Base-by-base conservation (phyloP, 64 coral and sea anemone species). In the Anthopleura sola region DNA sequence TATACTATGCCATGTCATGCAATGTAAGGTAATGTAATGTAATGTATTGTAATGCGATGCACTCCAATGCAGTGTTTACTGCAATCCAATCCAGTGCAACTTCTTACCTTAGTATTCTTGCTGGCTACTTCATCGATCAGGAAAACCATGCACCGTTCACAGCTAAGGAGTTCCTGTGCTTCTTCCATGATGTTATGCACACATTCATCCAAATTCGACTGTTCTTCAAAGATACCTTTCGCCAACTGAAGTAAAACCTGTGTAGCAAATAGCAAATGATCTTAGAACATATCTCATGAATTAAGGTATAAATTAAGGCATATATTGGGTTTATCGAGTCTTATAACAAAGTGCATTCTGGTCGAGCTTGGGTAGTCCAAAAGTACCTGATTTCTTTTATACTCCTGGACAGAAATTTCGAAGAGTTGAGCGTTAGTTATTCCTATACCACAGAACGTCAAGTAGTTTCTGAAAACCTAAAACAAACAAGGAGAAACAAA, bases 391-490 rank as follows among this genome's bases (percentile, higher is more conserved):
- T 98, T 98, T 60, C 95, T 88, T 83, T 91, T 91, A 88, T 91
- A 98, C 80, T 98, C 95, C 60, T 91, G 89, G 13, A 94, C 95
- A 16, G 95, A 98, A 23, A 94, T 93, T 84, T 98, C 95, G 48
- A 98, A 98, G 47, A 98, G 78, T 82, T 98, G 95, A 19, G 95
- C 95, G 64, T 98, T 98, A 34, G 95, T 98, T 48, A 98, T 93
- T 1, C 95, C 95, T 54, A 98, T 98, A 0, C 92, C 95, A 69
- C 95, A 98, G 40, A 98, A 98, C 13, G 95, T 98, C 49, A 98
- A 88, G 78, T 98, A 98, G 88, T 98, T 94, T 75, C 18, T 98
- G 21, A 98, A 93, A 44, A 98, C 95, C 95, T 97, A 57, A 12
- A 81, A 20, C 14, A 55, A 56, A 86, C 11, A 84, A 58, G n/a